Evolutionary conservation across 2,797 vertebrate genomes (phyloP), one percentile per base, ranked within the genome.

Genomic region (Gallirallus australis): DNA sequence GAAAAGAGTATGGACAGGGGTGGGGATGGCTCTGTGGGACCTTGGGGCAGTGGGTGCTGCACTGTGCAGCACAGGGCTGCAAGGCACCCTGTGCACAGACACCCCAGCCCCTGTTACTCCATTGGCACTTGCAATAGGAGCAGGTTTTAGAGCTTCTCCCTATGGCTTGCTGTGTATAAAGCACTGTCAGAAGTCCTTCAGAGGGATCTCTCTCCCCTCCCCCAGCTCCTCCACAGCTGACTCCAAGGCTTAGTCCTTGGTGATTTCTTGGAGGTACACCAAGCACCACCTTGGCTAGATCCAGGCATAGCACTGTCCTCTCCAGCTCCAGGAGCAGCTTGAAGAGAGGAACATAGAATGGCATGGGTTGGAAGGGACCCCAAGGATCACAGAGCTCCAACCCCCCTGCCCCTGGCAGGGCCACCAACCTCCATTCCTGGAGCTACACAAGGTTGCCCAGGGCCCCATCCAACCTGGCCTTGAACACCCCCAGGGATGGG

Each of bases 61-160:
- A 17, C 27, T 1, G 0, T 11, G n/a, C 48, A 45, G 1, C 7
- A 5, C 0, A 2, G 24, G 8, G 24, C 33, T 16, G 33, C 47
- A 60, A 57, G 40, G 1, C 3, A 8, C 42, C 30, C 39, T 30
- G 35, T 2, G 28, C 33, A 6, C 73, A 35, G 80, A 19, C 18
- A 27, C 39, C 8, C 0, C 11, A 6, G 3, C 31, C 47, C 31
- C 15, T 7, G 5, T 57, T 91, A 30, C 53, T 82, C n/a, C 4
- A 0, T 7, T 13, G 16, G 23, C 65, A 6, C 17, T 47, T 35
- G 42, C 48, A 50, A 40, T 4, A 65, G 7, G 24, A 76, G 39
- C 40, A 11, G n/a, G 40, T 15, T 65, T 72, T 42, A 33, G 23
- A 16, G 23, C 28, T 48, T 35, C 2, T 7, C 5, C 16, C 39